phyloP scores from a whole-genome alignment of 2,888 invertebrate genomes.

The Dolichomitus sp. region DNA sequence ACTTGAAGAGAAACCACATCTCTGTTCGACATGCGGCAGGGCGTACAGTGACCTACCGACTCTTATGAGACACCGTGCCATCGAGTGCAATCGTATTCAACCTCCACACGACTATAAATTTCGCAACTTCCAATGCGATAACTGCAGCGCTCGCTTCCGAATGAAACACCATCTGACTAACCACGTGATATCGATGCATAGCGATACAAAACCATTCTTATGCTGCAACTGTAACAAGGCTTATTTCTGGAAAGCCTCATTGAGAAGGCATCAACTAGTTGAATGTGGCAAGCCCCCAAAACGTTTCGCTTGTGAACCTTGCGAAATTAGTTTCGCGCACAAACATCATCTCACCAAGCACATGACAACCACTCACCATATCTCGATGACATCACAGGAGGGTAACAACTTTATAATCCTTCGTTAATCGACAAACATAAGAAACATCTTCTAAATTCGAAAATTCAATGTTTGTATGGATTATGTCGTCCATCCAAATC shows the following conservation, averaged over 20 bases:
- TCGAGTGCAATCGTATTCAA: slow-evolving; percentile 65
- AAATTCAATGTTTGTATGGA: not conserved
- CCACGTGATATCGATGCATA: slow-evolving; percentile 71
- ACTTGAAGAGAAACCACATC: not conserved
- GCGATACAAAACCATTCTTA: slow-evolving; percentile 66
- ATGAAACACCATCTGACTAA: slow-evolving; percentile 80
- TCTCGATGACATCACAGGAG: slow-evolving; percentile 22
- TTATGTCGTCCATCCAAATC: not conserved
- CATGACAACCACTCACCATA: slow-evolving; percentile 69
- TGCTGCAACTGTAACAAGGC: slow-evolving; percentile 82
- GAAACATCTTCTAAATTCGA: not conserved
- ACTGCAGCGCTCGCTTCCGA: slow-evolving; percentile 82
- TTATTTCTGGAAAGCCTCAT: slow-evolving; percentile 84
- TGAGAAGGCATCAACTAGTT: slow-evolving; percentile 85
- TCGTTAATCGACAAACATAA: not conserved
- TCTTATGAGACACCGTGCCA: slow-evolving; percentile 64
- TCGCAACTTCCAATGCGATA: slow-evolving; percentile 73
- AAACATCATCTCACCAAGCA: slow-evolving; percentile 86
- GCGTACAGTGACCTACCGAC: slow-evolving; percentile 63
- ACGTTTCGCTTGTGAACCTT: slow-evolving; percentile 80
- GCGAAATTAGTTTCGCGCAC: slow-evolving; percentile 85
- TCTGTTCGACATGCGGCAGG: slow-evolving; percentile 61
- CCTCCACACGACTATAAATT: slow-evolving; percentile 23
- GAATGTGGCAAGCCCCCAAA: slow-evolving; percentile 84
- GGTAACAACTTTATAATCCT: not conserved